Evolutionary conservation across 2,113 vertebrate species (phyloP).

Genomic region (Muntiacus reevesi): DNA sequence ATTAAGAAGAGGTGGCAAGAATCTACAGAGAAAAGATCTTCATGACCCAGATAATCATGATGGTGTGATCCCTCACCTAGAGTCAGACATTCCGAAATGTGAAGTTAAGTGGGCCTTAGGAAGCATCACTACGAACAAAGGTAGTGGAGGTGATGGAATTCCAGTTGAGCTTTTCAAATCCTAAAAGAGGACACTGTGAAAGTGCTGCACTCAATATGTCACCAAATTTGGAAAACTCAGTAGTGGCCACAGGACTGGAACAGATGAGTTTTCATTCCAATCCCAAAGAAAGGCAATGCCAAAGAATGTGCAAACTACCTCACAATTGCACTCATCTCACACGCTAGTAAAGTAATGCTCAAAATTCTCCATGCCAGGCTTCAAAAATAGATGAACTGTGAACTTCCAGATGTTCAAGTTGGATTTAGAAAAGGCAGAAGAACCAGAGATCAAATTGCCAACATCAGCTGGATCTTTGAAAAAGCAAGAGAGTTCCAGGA

Average conservation of each 20-base stretch:
- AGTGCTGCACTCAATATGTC: background rate
- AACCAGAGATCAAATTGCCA: background rate
- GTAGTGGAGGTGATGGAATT: background rate
- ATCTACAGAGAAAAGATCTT: background rate
- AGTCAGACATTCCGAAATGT: background rate
- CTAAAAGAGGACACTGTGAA: background rate
- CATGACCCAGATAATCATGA: background rate
- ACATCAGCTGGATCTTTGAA: background rate
- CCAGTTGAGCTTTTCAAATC: background rate
- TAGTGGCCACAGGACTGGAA: background rate
- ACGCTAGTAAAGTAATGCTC: background rate
- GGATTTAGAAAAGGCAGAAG: background rate
- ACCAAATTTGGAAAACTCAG: background rate
- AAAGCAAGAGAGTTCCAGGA: background rate
- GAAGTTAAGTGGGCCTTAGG: background rate
- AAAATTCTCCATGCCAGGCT: background rate
- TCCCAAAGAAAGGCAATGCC: background rate
- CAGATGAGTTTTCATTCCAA: background rate
- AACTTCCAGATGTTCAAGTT: background rate
- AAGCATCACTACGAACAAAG: background rate
- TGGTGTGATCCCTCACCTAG: background rate
- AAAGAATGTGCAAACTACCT: rapidly evolving
- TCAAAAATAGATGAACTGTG: background rate
- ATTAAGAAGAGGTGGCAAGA: background rate
- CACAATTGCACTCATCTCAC: background rate